Base-by-base conservation (phyloP, 2,113 vertebrate species). In the Coptodon rendalli region DNA sequence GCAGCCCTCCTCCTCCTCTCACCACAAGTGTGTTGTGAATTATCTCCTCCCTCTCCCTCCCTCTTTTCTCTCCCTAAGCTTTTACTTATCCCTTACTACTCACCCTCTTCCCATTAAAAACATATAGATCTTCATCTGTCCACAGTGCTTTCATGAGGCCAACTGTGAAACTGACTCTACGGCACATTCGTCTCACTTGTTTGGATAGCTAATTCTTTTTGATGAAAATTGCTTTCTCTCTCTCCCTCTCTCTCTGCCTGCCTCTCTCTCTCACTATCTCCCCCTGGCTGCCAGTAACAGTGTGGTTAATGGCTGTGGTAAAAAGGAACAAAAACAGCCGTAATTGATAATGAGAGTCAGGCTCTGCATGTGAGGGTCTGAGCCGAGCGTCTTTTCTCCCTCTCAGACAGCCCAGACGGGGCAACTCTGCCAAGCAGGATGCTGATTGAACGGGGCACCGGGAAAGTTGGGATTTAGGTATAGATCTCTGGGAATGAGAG, bases 311-410 rank as follows among this genome's bases (percentile, higher is more conserved):
- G 95, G 91, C 54, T 96, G 96, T 3, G 95, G 96, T 95, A 53
- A 88, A 92, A 94, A 93, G 95, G 95, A 96, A 95, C 95, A 96
- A 96, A 96, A 97, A 96, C 96, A 96, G 92, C 85, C 87, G 38
- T 96, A 96, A 96, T 96, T 96, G 95, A 95, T 96, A 96, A 97
- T 96, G 95, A 96, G 94, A 95, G 93, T 96, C 95, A 96, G 94
- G 92, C 93, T 87, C 76, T 71, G 91, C 87, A 87, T 94, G 94
- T 86, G 90, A 91, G 90, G 87, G 85, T 89, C 63, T 83, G 82
- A 76, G 83, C 63, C 16, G 63, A 87, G 90, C 85, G 54, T 85
- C 87, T 89, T 76, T 66, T 85, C 76, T 76, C 38, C n/a, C 9
- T 86, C 88, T 40, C 17, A 6, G 89, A 90, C 81, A 87, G 91